phyloP scores from a whole-genome alignment of 2,113 vertebrate genomes.

The Pyxicephalus adspersus region DNA sequence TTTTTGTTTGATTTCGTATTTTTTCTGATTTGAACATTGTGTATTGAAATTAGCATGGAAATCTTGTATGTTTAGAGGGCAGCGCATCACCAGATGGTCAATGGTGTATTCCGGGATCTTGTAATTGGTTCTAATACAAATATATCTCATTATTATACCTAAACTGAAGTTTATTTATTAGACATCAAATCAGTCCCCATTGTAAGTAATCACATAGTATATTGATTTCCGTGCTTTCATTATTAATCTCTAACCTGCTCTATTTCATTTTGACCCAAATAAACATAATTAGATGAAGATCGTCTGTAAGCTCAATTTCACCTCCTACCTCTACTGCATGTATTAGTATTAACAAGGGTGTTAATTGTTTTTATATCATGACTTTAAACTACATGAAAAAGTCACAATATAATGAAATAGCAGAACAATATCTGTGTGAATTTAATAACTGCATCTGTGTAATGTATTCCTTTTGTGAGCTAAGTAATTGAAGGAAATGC shows the following conservation, averaged over 20 bases:
- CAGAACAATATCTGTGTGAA: too few relatives aligned
- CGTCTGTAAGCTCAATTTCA: neutral
- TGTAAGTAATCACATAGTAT: conserved; percentile 76
- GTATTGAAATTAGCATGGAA: conserved; percentile 65
- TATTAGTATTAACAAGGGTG: neutral
- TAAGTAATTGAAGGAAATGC: too few relatives aligned
- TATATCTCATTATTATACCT: conserved; percentile 73
- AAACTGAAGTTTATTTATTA: conserved; percentile 78
- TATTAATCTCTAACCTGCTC: conserved; percentile 73
- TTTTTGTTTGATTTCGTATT: too few relatives aligned
- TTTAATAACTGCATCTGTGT: too few relatives aligned
- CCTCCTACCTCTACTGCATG: neutral
- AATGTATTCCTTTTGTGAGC: too few relatives aligned
- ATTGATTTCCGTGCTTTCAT: conserved; percentile 76
- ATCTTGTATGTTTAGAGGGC: too few relatives aligned
- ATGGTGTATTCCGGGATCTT: conserved; percentile 75
- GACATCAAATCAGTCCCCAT: conserved; percentile 73
- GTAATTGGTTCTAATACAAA: conserved; percentile 72
- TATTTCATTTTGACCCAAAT: conserved; percentile 58
- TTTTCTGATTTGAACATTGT: conserved; percentile 60
- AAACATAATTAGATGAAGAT: conserved; percentile 1
- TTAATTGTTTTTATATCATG: neutral
- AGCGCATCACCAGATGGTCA: conserved; percentile 65
- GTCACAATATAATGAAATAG: too few relatives aligned
- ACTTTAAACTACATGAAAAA: too few relatives aligned